Conservation (phyloP, 2,888 invertebrate species). For the Parnassius glacialis region DNA sequence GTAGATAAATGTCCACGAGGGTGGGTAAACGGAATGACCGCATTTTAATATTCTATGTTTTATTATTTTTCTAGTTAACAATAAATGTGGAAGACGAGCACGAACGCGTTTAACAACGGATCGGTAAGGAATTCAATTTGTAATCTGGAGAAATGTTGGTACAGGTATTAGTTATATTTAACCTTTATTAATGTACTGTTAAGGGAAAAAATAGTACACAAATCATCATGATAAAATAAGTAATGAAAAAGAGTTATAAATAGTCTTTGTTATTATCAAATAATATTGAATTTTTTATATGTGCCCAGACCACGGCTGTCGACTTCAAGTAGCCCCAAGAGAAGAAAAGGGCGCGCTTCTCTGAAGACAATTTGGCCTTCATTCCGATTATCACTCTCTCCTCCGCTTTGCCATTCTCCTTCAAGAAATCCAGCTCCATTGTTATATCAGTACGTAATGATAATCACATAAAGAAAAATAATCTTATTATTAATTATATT, state of each 20-base stretch:
- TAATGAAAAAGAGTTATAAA: neutral
- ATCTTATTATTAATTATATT: too few relatives aligned
- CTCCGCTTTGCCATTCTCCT: constrained; percentile 19
- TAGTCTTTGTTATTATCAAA: too few relatives aligned
- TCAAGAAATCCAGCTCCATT: neutral
- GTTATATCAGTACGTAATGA: neutral
- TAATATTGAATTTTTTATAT: too few relatives aligned
- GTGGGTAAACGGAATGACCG: too few relatives aligned
- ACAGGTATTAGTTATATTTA: too few relatives aligned
- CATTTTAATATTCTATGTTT: neutral
- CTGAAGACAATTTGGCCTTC: constrained; percentile 10
- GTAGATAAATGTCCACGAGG: too few relatives aligned
- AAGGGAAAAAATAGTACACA: too few relatives aligned
- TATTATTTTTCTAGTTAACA: constrained; percentile 5
- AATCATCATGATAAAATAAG: too few relatives aligned
- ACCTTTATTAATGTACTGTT: too few relatives aligned
- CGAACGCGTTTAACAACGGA: constrained; percentile 5
- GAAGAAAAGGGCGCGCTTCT: neutral
- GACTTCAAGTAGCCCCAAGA: constrained; percentile 10
- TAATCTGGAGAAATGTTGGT: too few relatives aligned
- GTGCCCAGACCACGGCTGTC: constrained; percentile 9
- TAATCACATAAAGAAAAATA: too few relatives aligned
- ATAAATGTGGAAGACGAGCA: constrained; percentile 7
- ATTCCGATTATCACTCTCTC: constrained; percentile 4
- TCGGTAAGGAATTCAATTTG: constrained; percentile 3